phyloP scores from a whole-genome alignment of 2,888 invertebrate genomes.

The Hemicrepidius hirtus region DNA sequence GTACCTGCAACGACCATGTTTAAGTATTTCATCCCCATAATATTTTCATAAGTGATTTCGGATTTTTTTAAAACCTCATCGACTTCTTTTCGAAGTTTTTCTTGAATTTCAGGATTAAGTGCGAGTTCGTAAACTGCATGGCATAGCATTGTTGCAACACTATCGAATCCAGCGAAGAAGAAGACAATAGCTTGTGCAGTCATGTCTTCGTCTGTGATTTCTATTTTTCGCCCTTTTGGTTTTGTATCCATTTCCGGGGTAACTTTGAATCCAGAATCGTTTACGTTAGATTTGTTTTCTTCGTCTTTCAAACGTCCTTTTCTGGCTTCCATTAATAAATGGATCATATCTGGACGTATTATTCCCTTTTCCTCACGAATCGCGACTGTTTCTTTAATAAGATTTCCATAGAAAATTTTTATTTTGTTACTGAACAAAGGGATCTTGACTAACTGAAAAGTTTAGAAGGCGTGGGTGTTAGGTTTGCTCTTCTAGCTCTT shows the following conservation, averaged over 20 bases:
- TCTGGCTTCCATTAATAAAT: constrained; percentile 74
- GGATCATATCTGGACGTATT: constrained; percentile 73
- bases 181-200: background rate
- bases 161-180: background rate
- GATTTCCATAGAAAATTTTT: background rate
- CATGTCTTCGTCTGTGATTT: constrained; percentile 19
- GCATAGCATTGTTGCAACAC: constrained; percentile 64
- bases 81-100: background rate
- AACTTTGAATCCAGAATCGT: background rate
- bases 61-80: background rate
- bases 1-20: constrained; percentile 61
- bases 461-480: too few relatives aligned
- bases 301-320: constrained; percentile 66
- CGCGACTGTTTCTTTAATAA: background rate
- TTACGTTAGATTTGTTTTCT: constrained; percentile 23
- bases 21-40: constrained; percentile 52
- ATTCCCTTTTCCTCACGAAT: constrained; percentile 70
- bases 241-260: background rate
- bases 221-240: constrained; percentile 4
- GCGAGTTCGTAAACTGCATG: constrained; percentile 62
- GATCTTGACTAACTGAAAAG: background rate
- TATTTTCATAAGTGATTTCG: background rate
- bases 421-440: background rate
- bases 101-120: background rate
- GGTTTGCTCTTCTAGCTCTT: background rate